Evolutionary conservation across 2,113 vertebrate species (phyloP).

Genomic region (Phaethornis superciliosus): DNA sequence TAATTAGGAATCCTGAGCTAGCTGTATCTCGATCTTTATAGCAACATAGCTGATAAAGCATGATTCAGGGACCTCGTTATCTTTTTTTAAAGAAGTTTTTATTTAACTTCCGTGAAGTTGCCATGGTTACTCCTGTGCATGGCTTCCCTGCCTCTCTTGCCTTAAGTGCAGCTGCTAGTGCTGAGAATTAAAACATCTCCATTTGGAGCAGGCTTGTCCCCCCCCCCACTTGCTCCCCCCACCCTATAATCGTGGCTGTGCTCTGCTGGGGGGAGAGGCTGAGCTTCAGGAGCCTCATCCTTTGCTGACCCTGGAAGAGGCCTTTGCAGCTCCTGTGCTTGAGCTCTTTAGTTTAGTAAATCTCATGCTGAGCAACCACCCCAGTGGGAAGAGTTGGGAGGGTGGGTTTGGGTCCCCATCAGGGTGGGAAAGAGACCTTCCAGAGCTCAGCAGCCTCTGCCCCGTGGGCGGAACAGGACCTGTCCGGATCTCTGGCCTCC

Average conservation of each 20-base stretch:
- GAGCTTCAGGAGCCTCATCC: neutral
- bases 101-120: conserved; percentile 75
- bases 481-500: neutral
- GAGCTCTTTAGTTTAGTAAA: neutral
- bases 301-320: neutral
- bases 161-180: conserved; percentile 45
- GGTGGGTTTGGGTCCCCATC: neutral
- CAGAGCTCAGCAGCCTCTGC: neutral
- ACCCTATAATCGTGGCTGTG: neutral
- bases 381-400: neutral
- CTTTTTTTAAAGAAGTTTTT: conserved; percentile 74
- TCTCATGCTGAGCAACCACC: conserved; percentile 13
- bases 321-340: neutral
- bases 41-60: conserved; percentile 44
- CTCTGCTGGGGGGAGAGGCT: neutral
- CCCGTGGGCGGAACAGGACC: no score
- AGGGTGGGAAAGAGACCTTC: neutral
- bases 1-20: conserved; percentile 51
- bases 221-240: neutral
- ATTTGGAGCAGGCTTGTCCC: conserved; percentile 4
- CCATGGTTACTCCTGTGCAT: conserved; percentile 76
- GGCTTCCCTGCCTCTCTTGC: conserved; percentile 47
- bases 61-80: conserved; percentile 67
- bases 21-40: conserved; percentile 49
- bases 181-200: conserved; percentile 46